Evolutionary conservation across 2,888 invertebrate genomes (phyloP).

Genomic region (Lissonota sp.): DNA sequence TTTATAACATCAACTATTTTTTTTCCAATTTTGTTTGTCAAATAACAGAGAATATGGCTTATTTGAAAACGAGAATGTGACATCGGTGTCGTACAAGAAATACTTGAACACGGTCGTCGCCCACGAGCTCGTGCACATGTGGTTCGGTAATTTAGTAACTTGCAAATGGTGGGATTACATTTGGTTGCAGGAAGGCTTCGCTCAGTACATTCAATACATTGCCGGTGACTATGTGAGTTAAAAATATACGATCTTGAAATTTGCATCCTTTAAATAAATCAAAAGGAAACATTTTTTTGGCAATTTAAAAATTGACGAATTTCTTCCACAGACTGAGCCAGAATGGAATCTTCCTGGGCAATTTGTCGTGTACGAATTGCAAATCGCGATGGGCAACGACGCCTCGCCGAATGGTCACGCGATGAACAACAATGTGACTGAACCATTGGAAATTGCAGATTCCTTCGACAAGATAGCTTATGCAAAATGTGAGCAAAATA

Average conservation of each 20-base stretch:
- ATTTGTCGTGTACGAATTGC: constrained; percentile 84
- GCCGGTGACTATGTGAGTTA: constrained; percentile 70
- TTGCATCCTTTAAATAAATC: too few species aligned
- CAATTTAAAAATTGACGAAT: background rate
- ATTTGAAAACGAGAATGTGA: constrained; percentile 66
- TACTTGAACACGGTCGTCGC: constrained; percentile 86
- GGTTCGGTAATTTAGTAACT: constrained; percentile 90
- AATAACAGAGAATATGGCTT: constrained; percentile 75
- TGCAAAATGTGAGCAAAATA: constrained; percentile 85
- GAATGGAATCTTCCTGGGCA: constrained; percentile 85
- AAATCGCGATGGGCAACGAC: constrained; percentile 82
- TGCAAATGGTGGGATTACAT: constrained; percentile 89
- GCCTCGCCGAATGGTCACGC: constrained; percentile 84
- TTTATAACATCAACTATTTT: background rate
- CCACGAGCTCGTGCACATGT: constrained; percentile 91
- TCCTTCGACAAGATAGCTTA: constrained; percentile 87
- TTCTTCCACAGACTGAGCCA: constrained; percentile 79
- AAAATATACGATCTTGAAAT: background rate
- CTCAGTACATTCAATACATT: constrained; percentile 85
- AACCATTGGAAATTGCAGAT: constrained; percentile 84
- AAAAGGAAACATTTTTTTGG: background rate
- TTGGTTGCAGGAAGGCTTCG: constrained; percentile 91
- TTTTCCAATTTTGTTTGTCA: constrained; percentile 25
- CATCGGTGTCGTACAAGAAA: constrained; percentile 80
- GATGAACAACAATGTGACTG: constrained; percentile 85